Base-by-base conservation (phyloP, 2,888 invertebrate species). In the Nemapogon koenigi region DNA sequence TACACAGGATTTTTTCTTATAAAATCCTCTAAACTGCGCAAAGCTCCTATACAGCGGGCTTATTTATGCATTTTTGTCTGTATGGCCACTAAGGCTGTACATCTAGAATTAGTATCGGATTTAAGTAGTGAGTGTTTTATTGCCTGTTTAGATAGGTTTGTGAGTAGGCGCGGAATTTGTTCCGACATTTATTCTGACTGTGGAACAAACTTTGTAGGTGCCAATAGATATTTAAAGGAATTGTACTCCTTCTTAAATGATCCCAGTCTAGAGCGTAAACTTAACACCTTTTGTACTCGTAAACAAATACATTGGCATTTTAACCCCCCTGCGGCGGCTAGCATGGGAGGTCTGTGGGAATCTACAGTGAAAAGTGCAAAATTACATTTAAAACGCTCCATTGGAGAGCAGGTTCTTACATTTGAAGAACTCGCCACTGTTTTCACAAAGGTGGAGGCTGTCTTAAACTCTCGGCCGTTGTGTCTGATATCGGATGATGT, bases 61-160 rank as follows among this genome's bases (percentile, higher is more conserved):
- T 29, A 29, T 14, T 7, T 29, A 3, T 29, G 29, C 10, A 6
- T 29, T 15, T 29, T 29, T 13, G 16, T 29, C 3, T 29, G 29
- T 13, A 15, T 29, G 14, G 3, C 29, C 3, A 16, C 16, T 4
- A 29, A 29, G 14, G 29, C 29, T 4, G 10, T 29, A 15, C 29
- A 29, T 29, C 16, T 29, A 16, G 29, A 29, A n/a, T 16, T 29
- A 3, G 29, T 29, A 6, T 29, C 29, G 3, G 29, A 29, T 15
- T 15, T 29, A 16, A 15, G 15, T 4, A 29, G 15, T 4, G 29
- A 29, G 4, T 14, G 15, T 7, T 29, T 29, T 29, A 7, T 29
- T 4, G 29, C 29, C 6, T 29, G 8, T 3, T 29, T 29, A 7
- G 29, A 29, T 14, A 4, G 29, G 16, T 29, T 29, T 13, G 16